A percentile compares a stretch with the other conserved stretches of the same genome.
Evolutionary conservation across 2,797 vertebrate genomes (phyloP).

Genomic region (Rhinichthys osculus): DNA sequence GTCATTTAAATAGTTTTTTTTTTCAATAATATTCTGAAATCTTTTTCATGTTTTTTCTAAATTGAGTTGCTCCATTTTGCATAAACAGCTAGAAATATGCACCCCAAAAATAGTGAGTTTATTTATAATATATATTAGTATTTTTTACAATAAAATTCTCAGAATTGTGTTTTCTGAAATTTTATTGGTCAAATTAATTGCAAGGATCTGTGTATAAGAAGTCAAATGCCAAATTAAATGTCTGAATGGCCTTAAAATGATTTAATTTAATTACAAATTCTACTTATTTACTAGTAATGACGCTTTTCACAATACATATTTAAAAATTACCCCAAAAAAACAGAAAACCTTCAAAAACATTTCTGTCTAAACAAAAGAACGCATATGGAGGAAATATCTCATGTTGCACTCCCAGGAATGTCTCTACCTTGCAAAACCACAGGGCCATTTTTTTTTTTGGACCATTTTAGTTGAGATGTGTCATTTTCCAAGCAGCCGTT

Average conservation of each 20-base stretch:
- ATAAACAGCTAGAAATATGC: not conserved
- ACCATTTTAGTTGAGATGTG: not conserved
- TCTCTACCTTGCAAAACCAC: slow-evolving; percentile 3
- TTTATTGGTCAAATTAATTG: not conserved
- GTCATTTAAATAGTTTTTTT: no score
- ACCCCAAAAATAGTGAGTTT: not conserved
- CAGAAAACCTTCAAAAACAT: not conserved
- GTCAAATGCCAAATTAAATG: not conserved
- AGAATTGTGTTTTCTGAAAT: not conserved
- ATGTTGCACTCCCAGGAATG: not conserved
- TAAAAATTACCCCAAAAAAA: not conserved
- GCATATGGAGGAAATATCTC: slow-evolving; percentile 6
- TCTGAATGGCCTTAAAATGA: not conserved
- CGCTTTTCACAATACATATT: not conserved
- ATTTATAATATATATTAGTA: no score
- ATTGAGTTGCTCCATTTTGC: not conserved
- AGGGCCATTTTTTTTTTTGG: not conserved
- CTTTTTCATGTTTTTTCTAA: not conserved
- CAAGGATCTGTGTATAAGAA: not conserved
- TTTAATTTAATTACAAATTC: not conserved
- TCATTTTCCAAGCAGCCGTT: not conserved
- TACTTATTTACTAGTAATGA: not conserved
- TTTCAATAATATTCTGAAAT: not conserved
- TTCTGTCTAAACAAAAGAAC: slow-evolving; percentile 1
- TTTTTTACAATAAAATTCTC: not conserved